Conservation (phyloP, 2,797 vertebrate species). For the Falco cherrug region DNA sequence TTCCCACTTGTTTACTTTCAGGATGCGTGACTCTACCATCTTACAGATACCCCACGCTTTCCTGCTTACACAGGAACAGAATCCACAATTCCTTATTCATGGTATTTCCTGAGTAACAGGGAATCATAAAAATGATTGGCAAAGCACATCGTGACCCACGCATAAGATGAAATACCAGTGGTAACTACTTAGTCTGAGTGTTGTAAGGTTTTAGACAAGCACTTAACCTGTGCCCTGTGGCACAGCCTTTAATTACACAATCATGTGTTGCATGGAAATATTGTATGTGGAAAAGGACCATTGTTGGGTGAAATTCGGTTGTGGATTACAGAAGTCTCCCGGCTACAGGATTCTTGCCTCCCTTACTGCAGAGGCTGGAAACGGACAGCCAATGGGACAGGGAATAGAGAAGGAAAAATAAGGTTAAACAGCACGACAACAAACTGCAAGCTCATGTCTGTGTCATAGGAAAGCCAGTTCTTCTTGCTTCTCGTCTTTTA, state of each 20-base stretch:
- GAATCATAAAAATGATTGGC: background rate
- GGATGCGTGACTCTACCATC: background rate
- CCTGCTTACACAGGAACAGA: background rate
- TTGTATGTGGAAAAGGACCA: background rate
- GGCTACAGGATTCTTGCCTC: background rate
- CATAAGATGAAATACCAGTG: background rate
- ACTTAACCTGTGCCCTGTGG: background rate
- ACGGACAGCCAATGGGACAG: background rate
- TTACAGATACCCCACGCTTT: background rate
- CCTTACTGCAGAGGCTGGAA: background rate
- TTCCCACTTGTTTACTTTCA: background rate
- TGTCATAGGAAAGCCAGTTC: background rate
- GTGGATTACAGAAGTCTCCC: background rate
- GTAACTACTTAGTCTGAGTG: background rate
- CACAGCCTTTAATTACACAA: background rate
- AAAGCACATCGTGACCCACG: fast-evolving
- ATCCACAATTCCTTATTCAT: background rate
- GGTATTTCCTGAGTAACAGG: background rate
- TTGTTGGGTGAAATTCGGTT: background rate
- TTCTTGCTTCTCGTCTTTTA: background rate
- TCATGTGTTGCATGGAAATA: background rate
- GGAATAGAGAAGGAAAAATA: background rate
- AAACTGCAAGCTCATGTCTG: background rate
- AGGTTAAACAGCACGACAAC: background rate
- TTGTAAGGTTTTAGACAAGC: background rate